Base-by-base conservation (phyloP, 2,888 invertebrate species). In the Patella ulyssiponensis region DNA sequence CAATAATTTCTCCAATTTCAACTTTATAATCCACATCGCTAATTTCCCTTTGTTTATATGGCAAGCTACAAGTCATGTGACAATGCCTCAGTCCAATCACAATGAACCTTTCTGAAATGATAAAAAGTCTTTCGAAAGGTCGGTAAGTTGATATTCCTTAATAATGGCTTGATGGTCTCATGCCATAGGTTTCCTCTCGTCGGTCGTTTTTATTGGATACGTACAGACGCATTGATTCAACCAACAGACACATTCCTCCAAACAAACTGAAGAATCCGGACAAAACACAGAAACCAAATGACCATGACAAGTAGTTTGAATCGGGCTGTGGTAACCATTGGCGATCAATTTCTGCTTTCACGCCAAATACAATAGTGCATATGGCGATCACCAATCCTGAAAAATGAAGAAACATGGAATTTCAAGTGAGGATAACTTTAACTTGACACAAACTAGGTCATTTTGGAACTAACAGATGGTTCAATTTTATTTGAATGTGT, bases 221-320 rank as follows among this genome's bases (percentile, higher is more conserved):
- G 14, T 51, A 70, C 58, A 82, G 77, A 14, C 82, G 76, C 73
- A 86, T 77, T 33, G 78, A 78, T 74, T 87, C 86, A 3, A 86
- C 83, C 9, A 86, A 75, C 33, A 87, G 80, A 71, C 88, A 88
- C 85, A 89, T 86, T 14, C 86, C 88, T 2, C 87, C 81, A 76
- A 89, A 87, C 14, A 88, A 78, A 70, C 83, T 77, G 54, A 87
- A 83, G 76, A 91, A 85, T 12, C 88, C 86, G 0, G 97, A 95
- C 69, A 97, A 93, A 95, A 54, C 96, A 27, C 96, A 97, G 54
- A 98, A 92, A 0, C 95, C 95, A 89, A 97, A 98, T 0, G 98
- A 97, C 97, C 97, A 98, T 4, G 98, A 97, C 84, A 98, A 95
- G 93, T 96, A 97, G 92, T 98, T 98, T 91, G 98, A 97, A 15